A percentile compares a stretch with the other conserved stretches of the same genome.
Evolutionary conservation across 2,888 invertebrate genomes (phyloP).

Genomic region (Theodoxus fluviatilis): DNA sequence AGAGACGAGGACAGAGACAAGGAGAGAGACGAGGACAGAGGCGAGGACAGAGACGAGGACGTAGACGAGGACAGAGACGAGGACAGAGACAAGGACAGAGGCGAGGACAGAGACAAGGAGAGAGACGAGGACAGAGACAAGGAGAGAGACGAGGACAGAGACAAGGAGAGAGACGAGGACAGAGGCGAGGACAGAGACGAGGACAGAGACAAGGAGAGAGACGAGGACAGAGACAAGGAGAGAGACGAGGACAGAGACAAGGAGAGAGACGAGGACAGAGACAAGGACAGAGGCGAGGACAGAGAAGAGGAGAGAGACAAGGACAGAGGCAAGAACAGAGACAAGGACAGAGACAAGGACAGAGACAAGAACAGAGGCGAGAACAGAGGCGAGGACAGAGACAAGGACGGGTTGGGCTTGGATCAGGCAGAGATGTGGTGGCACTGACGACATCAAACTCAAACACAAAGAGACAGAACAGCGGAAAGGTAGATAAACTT

Average conservation of each 20-base stretch:
- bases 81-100: not conserved
- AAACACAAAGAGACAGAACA: too few relatives aligned
- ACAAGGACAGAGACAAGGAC: conserved; percentile 6
- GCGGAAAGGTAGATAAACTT: too few relatives aligned
- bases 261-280: conserved; percentile 16
- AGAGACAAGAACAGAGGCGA: not conserved
- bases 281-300: not conserved
- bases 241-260: conserved; percentile 13
- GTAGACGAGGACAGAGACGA: conserved; percentile 6
- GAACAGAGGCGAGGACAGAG: not conserved
- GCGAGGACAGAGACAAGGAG: not conserved
- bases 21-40: conserved; percentile 14
- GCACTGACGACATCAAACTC: too few relatives aligned
- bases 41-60: conserved; percentile 5
- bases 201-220: not conserved
- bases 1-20: conserved; percentile 1
- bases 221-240: conserved; percentile 4
- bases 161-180: conserved; percentile 10
- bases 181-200: not conserved
- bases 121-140: conserved; percentile 11
- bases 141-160: conserved; percentile 15
- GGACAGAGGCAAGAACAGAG: conserved; percentile 11
- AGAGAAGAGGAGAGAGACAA: conserved; percentile 14
- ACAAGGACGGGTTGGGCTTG: not conserved
- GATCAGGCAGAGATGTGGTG: not conserved